phyloP scores from a whole-genome alignment of 2,797 vertebrate species.

The Ctenopoma multispine region DNA sequence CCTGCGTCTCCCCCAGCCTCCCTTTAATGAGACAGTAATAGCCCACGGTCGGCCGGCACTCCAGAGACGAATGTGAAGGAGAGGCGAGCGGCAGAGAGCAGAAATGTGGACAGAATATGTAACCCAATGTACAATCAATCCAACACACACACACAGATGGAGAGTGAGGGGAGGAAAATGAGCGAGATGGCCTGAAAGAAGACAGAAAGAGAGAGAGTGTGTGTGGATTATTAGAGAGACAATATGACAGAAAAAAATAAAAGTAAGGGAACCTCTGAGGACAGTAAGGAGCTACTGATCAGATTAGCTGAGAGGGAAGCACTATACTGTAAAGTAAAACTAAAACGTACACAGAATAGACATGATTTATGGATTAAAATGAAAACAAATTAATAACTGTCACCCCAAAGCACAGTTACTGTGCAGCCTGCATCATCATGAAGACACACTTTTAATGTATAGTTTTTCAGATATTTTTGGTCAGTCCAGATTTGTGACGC shows the following conservation, averaged over 20 bases:
- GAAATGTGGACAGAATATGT: slow-evolving; percentile 79
- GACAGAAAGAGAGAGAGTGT: slow-evolving; percentile 7
- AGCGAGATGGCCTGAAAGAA: slow-evolving; percentile 46
- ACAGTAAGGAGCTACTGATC: slow-evolving; percentile 2
- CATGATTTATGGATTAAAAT: not conserved
- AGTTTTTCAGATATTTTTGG: no score
- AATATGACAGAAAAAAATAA: slow-evolving; percentile 29
- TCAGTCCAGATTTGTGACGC: no score
- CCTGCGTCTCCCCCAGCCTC: slow-evolving; percentile 71
- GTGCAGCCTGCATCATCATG: no score
- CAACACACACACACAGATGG: slow-evolving; percentile 28
- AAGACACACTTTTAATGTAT: no score
- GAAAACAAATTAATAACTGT: not conserved
- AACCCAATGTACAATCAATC: slow-evolving; percentile 76
- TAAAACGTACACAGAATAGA: not conserved
- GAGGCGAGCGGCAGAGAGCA: slow-evolving; percentile 62
- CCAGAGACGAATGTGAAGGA: slow-evolving; percentile 70
- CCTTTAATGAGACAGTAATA: slow-evolving; percentile 85
- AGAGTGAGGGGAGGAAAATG: slow-evolving; percentile 36
- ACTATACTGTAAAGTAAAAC: no score
- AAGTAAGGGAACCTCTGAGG: not conserved
- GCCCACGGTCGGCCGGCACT: slow-evolving; percentile 72
- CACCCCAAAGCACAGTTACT: no score
- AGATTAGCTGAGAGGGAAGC: slow-evolving; percentile 1
- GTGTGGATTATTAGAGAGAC: slow-evolving; percentile 20